phyloP scores from a whole-genome alignment of 2,113 vertebrate genomes.

The Neogobius melanostomus region DNA sequence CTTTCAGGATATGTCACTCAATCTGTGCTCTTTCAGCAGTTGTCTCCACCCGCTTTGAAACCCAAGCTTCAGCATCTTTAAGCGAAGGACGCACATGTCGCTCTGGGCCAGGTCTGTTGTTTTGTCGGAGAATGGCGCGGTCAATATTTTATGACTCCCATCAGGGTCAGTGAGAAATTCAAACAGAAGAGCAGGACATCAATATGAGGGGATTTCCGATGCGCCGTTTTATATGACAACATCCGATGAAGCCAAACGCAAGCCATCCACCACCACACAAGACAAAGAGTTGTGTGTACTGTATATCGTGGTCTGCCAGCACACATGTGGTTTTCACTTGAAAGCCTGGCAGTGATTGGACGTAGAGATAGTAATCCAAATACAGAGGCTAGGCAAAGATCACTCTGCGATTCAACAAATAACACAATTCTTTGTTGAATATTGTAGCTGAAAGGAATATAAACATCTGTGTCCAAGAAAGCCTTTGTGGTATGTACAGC shows the following conservation, averaged over 20 bases:
- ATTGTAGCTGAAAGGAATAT: too few species aligned
- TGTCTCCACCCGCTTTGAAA: constrained; percentile 11
- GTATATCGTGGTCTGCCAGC: not conserved
- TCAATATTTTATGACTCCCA: constrained; percentile 53
- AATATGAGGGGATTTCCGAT: constrained; percentile 1
- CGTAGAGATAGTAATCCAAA: not conserved
- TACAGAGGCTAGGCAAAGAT: not conserved
- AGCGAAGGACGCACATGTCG: constrained; percentile 11
- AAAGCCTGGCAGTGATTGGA: not conserved
- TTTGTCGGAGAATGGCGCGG: constrained; percentile 16
- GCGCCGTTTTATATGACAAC: not conserved
- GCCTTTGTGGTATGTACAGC: too few species aligned
- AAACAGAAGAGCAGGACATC: constrained; percentile 20
- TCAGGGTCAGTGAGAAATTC: constrained; percentile 33
- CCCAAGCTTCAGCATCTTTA: constrained; percentile 29
- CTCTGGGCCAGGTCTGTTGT: constrained; percentile 2
- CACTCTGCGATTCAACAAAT: too few species aligned
- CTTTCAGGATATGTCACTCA: constrained; percentile 24
- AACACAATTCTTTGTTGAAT: not conserved
- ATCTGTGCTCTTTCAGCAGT: constrained; percentile 23
- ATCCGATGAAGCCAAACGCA: not conserved
- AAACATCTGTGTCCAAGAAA: too few species aligned
- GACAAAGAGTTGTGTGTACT: constrained; percentile 1
- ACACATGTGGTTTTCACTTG: not conserved
- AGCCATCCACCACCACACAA: not conserved